Evolutionary conservation across 2,797 vertebrate species (phyloP).

Genomic region (Malurus leucopterus): DNA sequence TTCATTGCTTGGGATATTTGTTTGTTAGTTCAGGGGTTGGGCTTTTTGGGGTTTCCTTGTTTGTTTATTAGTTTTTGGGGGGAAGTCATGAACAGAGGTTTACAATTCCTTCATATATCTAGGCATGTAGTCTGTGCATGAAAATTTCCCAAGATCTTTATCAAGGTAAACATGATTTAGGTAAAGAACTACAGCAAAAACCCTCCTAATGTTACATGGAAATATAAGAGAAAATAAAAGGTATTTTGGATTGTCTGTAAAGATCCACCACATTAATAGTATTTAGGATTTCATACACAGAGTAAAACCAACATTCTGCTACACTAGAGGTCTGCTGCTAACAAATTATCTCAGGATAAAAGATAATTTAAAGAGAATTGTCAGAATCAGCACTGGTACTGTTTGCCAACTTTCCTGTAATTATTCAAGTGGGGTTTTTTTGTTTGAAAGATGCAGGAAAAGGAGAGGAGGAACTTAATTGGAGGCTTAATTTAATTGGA

Average conservation of each 20-base stretch:
- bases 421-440: not conserved
- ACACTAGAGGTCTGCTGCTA: not conserved
- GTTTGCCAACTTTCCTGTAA: not conserved
- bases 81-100: not conserved
- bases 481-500: not conserved
- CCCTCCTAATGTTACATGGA: not conserved
- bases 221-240: not conserved
- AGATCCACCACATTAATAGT: not conserved
- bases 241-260: not conserved
- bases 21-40: not conserved
- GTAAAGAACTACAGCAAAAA: not conserved
- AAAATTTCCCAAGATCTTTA: not conserved
- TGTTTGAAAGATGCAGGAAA: not conserved
- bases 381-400: not conserved
- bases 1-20: not conserved
- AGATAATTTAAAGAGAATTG: not conserved
- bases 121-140: not conserved
- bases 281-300: not conserved
- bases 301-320: not conserved
- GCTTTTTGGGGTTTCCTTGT: not conserved
- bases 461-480: not conserved
- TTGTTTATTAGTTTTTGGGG: not conserved
- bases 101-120: not conserved
- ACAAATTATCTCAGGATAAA: not conserved
- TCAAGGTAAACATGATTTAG: not conserved